These are phyloP conservation scores for Cyclura pinguis DNA, from an alignment of 2,797 vertebrate species.

Conservation along the genomic window DNA sequence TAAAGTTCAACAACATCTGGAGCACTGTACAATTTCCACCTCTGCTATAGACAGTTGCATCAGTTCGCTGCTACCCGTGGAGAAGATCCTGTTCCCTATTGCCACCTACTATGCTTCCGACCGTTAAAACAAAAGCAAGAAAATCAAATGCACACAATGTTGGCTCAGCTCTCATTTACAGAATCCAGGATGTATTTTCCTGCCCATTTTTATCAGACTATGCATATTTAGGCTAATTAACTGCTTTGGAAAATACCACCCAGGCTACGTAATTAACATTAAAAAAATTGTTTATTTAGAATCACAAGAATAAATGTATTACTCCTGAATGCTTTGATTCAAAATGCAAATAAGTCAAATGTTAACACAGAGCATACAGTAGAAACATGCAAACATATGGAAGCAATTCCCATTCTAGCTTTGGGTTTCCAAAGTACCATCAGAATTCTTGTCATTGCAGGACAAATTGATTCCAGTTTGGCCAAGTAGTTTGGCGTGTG, in stretches of 20 bases:
- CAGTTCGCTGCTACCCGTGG: background rate
- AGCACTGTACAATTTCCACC: no score
- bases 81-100: background rate
- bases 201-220: background rate
- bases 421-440: accelerated
- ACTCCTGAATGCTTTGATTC: background rate
- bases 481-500: background rate
- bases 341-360: constrained; percentile 31
- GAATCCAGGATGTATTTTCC: background rate
- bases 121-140: background rate
- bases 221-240: background rate
- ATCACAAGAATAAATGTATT: background rate
- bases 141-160: background rate
- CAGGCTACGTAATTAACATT: background rate
- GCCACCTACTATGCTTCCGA: background rate
- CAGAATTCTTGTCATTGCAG: constrained; percentile 16
- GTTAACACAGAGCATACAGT: background rate
- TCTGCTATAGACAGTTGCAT: background rate
- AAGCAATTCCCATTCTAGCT: constrained; percentile 32
- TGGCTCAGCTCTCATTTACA: background rate
- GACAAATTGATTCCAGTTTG: constrained; percentile 29
- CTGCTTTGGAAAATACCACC: constrained; percentile 24
- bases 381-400: background rate
- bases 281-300: background rate
- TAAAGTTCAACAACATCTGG: no score